Evolutionary conservation across 2,797 vertebrate genomes (phyloP).

Genomic region (Sciurus vulgaris): DNA sequence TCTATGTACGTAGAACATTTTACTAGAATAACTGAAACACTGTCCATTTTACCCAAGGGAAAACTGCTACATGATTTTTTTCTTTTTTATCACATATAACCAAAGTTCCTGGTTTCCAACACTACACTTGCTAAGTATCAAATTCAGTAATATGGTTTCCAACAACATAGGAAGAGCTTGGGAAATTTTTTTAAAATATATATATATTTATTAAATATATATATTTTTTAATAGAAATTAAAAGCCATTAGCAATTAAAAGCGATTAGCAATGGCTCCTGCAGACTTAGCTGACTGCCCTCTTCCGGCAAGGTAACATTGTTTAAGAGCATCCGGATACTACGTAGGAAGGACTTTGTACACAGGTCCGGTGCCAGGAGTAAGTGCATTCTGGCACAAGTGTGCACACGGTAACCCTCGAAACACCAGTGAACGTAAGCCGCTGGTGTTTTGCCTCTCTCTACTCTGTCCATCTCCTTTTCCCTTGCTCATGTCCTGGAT

Average conservation of each 20-base stretch:
- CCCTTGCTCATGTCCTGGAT: background rate
- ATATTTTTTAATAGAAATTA: background rate
- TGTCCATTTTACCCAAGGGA: background rate
- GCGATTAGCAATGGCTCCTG: background rate
- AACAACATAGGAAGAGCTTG: background rate
- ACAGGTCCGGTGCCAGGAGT: background rate
- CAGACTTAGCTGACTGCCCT: background rate
- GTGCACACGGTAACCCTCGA: background rate
- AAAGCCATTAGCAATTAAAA: no score
- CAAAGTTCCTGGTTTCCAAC: background rate
- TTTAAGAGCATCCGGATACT: background rate
- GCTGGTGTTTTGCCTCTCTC: background rate
- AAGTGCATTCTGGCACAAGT: background rate
- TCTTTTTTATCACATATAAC: conserved; percentile 13
- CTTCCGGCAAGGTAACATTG: background rate
- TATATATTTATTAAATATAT: no score
- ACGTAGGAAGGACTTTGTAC: background rate
- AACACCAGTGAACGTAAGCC: background rate
- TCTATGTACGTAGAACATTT: background rate
- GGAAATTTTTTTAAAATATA: background rate
- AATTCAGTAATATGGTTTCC: conserved; percentile 31
- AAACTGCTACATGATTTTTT: conserved; percentile 39
- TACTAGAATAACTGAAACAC: conserved; percentile 5
- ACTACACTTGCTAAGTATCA: background rate
- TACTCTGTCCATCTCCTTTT: background rate